A percentile compares a stretch with the other conserved stretches of the same genome.
phyloP scores from a whole-genome alignment of 2,113 vertebrate genomes.

The Rostratula benghalensis region DNA sequence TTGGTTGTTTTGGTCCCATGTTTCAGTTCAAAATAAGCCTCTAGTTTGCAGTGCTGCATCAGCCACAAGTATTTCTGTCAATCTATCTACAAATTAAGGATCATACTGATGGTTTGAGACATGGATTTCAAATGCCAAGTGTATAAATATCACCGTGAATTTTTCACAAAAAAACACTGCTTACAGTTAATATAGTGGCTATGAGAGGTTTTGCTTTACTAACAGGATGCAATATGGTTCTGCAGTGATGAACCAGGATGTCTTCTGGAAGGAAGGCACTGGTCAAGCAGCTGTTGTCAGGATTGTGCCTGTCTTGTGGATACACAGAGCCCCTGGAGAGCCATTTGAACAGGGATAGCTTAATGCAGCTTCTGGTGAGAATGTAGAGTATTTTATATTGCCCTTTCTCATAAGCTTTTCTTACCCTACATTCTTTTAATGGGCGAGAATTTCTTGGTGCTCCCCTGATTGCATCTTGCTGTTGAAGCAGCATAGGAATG shows the following conservation, averaged over 20 bases:
- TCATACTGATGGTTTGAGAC: neutral
- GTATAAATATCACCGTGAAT: neutral
- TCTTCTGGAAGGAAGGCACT: neutral
- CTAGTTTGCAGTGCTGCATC: neutral
- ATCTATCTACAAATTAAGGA: neutral
- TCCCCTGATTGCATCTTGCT: neutral
- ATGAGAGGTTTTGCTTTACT: neutral
- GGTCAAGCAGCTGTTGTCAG: neutral
- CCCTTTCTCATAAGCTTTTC: neutral
- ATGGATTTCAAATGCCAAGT: neutral
- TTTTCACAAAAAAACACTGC: neutral
- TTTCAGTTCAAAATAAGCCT: neutral
- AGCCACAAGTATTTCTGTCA: neutral
- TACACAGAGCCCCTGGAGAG: neutral
- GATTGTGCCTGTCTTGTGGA: neutral
- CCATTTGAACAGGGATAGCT: neutral
- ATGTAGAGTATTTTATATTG: neutral
- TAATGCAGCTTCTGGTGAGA: neutral
- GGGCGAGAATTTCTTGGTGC: neutral
- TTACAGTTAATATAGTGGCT: neutral
- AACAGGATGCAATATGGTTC: neutral
- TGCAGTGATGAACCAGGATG: neutral
- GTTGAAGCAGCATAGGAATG: neutral
- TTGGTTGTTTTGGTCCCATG: neutral
- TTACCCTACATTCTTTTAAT: neutral